phyloP scores from a whole-genome alignment of 2,797 vertebrate species.

The Pelodytes ibericus region DNA sequence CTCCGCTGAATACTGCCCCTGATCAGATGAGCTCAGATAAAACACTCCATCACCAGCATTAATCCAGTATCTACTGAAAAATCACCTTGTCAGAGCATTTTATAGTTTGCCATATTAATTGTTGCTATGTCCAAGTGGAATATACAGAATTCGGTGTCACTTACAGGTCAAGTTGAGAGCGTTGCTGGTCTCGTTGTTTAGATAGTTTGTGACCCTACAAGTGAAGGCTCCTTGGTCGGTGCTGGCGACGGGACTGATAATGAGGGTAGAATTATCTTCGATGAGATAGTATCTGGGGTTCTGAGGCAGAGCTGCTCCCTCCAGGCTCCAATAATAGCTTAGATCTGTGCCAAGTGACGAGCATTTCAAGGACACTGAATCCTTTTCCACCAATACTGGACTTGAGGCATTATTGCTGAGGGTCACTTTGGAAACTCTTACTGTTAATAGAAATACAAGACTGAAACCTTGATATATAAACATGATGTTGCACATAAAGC shows the following conservation, averaged over 20 bases:
- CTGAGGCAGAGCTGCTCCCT: background rate
- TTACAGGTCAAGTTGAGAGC: conserved; percentile 29
- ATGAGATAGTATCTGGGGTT: conserved; percentile 24
- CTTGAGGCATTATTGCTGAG: conserved; percentile 14
- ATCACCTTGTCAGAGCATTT: no score
- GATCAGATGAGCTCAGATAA: no score
- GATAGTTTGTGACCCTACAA: conserved; percentile 27
- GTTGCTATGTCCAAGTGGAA: no score
- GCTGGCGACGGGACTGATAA: conserved; percentile 28
- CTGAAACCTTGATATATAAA: background rate
- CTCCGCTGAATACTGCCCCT: no score
- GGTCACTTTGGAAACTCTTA: conserved; percentile 22
- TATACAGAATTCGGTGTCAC: background rate
- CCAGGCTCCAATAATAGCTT: conserved; percentile 24
- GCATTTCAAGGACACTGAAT: conserved; percentile 20
- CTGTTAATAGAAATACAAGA: conserved; percentile 21
- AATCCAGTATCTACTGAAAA: no score
- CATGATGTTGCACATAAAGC: background rate
- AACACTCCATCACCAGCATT: no score
- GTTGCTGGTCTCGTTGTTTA: conserved; percentile 21
- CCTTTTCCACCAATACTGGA: conserved; percentile 19
- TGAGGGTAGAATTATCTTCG: conserved; percentile 1
- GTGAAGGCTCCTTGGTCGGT: conserved; percentile 23
- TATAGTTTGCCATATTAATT: no score
- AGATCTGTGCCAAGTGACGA: conserved; percentile 36